Evolutionary conservation across 2,113 vertebrate species (phyloP), one percentile per base, ranked within the genome.

Genomic region (Chrysemys picta): DNA sequence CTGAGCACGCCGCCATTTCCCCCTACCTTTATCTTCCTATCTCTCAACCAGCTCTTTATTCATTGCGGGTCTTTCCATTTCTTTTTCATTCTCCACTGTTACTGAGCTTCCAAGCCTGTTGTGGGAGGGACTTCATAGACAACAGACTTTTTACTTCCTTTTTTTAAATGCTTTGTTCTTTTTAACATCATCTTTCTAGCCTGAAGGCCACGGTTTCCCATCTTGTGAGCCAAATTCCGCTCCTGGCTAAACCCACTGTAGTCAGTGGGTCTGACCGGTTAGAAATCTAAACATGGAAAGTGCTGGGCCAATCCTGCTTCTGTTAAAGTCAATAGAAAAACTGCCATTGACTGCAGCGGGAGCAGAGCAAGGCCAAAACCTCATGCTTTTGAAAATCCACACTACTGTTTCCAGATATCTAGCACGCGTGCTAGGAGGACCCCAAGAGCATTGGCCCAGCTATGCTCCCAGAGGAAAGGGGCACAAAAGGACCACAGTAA

Each of bases 401-500:
- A 38, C 50, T 29, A 1, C 45, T 35, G 2, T 19, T 86, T 80
- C 50, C 84, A 90, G 0, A 35, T 29, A 3, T 1, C 27, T 82
- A 80, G 80, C 50, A 29, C 79, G 29, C 8, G 29, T 10, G 82
- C 31, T 89, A 80, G 52, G 75, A 94, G 27, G 89, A 92, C 90
- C 91, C 88, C 85, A 45, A 45, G 49, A 45, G 7, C n/a, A 6
- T 31, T 1, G 8, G 49, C 49, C 91, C 89, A 11, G 49, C 88
- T 93, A 81, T 10, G 80, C 59, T 96, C 56, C 52, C 35, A 53
- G 78, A 9, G 0, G 49, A 49, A 78, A 89, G 93, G 11, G 7
- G 27, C 89, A 88, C n/a, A 35, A 50, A 62, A 2, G 57, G 95
- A 27, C 62, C n/a, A 83, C 14, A 59, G 49, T 91, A 95, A 96